phyloP scores from a whole-genome alignment of 2,797 vertebrate genomes.

The Pagetopsis macropterus region DNA sequence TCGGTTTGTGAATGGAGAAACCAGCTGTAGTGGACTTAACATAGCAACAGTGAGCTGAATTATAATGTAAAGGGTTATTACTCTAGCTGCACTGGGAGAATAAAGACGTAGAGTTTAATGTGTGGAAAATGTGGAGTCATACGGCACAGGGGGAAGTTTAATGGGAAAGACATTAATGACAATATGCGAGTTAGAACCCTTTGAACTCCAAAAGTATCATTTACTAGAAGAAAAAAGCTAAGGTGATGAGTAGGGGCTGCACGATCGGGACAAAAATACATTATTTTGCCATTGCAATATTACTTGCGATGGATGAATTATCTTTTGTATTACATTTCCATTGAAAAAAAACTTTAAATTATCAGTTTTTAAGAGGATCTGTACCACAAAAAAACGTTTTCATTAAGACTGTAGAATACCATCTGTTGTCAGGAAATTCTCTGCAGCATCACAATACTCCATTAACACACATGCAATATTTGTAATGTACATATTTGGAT shows the following conservation, averaged over 20 bases:
- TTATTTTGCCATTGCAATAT: too few relatives aligned
- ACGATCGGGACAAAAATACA: too few relatives aligned
- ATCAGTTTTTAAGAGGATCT: too few relatives aligned
- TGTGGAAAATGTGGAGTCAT: conserved; percentile 39
- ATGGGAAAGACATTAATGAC: conserved; percentile 1
- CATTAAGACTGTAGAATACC: too few relatives aligned
- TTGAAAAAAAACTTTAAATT: too few relatives aligned
- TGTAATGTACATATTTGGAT: too few relatives aligned
- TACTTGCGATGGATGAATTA: too few relatives aligned
- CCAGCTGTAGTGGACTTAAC: conserved; percentile 63
- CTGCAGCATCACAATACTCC: too few relatives aligned
- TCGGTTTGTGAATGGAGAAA: conserved; percentile 62
- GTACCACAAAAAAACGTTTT: too few relatives aligned
- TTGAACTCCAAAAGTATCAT: background rate
- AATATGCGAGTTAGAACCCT: background rate
- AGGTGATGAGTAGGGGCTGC: background rate
- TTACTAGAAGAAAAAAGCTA: background rate
- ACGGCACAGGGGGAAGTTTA: conserved; percentile 9
- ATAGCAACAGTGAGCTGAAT: conserved; percentile 44
- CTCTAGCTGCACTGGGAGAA: conserved; percentile 13
- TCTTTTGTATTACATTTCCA: too few relatives aligned
- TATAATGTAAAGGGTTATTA: conserved; percentile 52
- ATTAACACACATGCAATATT: too few relatives aligned
- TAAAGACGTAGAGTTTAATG: conserved; percentile 25
- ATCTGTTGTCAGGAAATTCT: too few relatives aligned